Percentiles rank a stretch among this genome's conserved stretches.
Conservation (phyloP, 2,797 vertebrate genomes). For the Poeciliopsis gracilis region DNA sequence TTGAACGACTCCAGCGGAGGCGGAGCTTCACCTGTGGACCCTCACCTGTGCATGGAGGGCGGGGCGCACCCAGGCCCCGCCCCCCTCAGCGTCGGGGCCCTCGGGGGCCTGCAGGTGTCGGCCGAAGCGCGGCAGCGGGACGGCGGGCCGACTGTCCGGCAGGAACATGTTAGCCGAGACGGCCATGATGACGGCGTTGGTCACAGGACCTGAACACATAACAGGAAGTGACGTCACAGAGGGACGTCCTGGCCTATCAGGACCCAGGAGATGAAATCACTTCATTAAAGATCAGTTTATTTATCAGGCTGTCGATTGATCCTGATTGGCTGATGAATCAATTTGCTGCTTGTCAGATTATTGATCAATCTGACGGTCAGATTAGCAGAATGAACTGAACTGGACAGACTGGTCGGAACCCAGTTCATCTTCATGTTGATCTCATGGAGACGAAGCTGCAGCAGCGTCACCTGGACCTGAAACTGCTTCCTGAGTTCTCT, state of each 20-base stretch:
- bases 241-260: too few species aligned
- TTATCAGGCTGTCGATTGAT: too few species aligned
- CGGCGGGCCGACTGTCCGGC: conserved; percentile 86
- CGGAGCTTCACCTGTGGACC: conserved; percentile 6
- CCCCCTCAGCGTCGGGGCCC: conserved; percentile 71
- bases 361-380: not conserved
- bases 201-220: conserved; percentile 63
- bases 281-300: too few species aligned
- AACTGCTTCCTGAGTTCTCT: too few species aligned
- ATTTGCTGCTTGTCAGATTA: not conserved
- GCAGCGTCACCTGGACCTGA: too few species aligned
- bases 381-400: too few species aligned
- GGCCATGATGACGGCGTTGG: conserved; percentile 59
- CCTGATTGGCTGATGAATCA: too few species aligned
- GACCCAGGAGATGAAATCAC: too few species aligned
- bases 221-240: conserved; percentile 25
- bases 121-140: conserved; percentile 89
- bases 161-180: conserved; percentile 88
- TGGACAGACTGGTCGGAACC: too few species aligned
- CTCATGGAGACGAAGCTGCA: too few species aligned
- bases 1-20: too few species aligned
- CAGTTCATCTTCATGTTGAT: too few species aligned
- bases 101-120: conserved; percentile 86
- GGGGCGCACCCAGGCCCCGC: conserved; percentile 85
- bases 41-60: conserved; percentile 85